These are phyloP conservation scores for Nemotelus pantherinus DNA, from an alignment of 2,888 invertebrate genomes.

Conservation along the genomic window DNA sequence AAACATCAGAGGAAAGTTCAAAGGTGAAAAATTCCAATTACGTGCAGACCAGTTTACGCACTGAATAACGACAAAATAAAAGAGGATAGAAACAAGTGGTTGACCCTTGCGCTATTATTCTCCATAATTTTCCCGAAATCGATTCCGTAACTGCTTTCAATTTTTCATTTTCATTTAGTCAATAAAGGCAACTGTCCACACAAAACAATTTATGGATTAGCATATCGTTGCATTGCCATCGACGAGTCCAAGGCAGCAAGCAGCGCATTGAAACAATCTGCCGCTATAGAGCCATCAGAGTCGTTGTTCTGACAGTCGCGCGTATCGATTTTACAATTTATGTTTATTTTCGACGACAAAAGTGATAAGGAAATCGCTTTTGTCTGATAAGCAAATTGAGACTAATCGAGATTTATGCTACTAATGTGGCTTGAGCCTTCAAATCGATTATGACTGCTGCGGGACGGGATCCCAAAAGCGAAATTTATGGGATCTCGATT, in stretches of 20 bases:
- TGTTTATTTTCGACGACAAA: constrained; percentile 42
- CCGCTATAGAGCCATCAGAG: no score
- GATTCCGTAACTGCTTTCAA: neutral
- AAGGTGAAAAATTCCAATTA: no score
- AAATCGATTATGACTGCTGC: constrained; percentile 17
- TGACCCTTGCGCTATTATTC: no score
- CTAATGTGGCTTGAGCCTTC: neutral
- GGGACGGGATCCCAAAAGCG: neutral
- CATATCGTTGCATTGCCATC: neutral
- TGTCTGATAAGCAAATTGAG: constrained; percentile 29
- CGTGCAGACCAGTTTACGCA: no score
- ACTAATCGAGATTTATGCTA: constrained; percentile 28
- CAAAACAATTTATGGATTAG: neutral
- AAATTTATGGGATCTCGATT: constrained; percentile 26
- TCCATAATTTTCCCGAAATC: no score
- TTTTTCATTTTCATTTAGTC: neutral
- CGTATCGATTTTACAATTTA: constrained; percentile 47
- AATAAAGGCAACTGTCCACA: neutral
- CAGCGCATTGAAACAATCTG: neutral
- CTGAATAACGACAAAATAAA: no score
- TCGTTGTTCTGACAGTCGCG: neutral
- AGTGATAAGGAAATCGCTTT: constrained; percentile 16
- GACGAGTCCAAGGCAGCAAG: neutral
- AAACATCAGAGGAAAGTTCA: no score
- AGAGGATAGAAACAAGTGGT: no score